phyloP scores from a whole-genome alignment of 2,888 invertebrate genomes.

The Nomada fabriciana region DNA sequence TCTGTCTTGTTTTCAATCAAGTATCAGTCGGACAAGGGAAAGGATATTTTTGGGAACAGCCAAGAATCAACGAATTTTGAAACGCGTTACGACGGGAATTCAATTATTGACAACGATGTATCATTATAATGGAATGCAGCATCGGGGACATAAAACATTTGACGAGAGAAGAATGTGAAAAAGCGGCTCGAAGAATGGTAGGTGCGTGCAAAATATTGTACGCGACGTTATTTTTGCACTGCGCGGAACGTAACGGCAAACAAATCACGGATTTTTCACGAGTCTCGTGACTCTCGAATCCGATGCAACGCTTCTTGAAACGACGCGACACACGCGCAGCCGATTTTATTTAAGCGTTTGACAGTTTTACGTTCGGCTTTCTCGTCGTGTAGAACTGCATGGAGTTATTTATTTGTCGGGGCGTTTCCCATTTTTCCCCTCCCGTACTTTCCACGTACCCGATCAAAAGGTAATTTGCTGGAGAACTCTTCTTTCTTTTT shows the following conservation, averaged over 20 bases:
- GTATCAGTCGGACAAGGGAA: too few species aligned
- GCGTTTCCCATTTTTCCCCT: neutral
- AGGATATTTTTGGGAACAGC: too few species aligned
- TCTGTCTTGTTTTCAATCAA: too few species aligned
- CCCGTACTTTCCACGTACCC: slow-evolving; percentile 5
- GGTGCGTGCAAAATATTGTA: slow-evolving; percentile 1
- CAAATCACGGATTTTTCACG: slow-evolving; percentile 44
- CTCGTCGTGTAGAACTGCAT: slow-evolving; percentile 8
- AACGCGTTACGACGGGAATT: too few species aligned
- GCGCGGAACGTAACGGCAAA: slow-evolving; percentile 2
- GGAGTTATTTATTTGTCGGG: slow-evolving; percentile 49
- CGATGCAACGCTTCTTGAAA: slow-evolving; percentile 30
- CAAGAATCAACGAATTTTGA: too few species aligned
- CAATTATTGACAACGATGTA: too few species aligned
- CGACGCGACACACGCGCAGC: slow-evolving; percentile 15
- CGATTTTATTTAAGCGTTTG: slow-evolving; percentile 53
- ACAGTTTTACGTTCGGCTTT: slow-evolving; percentile 56
- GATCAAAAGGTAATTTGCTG: slow-evolving; percentile 20
- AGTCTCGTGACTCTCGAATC: slow-evolving; percentile 14
- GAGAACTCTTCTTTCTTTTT: neutral
- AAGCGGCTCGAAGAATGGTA: neutral
- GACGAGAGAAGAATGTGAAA: neutral
- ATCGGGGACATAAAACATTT: too few species aligned
- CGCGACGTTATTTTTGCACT: slow-evolving; percentile 18
- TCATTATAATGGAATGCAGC: too few species aligned